A percentile compares a stretch with the other conserved stretches of the same genome.
Conservation (phyloP, 2,797 vertebrate genomes). For the Lemur catta region DNA sequence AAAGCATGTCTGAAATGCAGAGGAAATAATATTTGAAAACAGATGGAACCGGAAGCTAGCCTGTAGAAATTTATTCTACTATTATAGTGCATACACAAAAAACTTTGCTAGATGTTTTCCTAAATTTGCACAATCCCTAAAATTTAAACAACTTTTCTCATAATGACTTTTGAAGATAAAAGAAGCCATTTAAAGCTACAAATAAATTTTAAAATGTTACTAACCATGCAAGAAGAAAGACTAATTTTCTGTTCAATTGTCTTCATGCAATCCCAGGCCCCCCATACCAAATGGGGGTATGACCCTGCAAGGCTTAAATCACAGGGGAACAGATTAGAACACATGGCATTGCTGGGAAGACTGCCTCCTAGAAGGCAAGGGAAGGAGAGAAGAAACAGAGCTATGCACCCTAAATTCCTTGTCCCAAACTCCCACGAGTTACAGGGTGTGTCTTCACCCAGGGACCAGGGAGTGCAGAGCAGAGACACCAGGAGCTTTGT, state of each 20-base stretch:
- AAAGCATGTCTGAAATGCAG: not conserved
- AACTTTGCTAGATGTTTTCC: not conserved
- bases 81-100: not conserved
- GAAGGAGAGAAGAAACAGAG: not conserved
- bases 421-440: not conserved
- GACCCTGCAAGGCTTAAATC: not conserved
- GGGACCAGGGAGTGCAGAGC: fast-evolving
- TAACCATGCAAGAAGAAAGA: not conserved
- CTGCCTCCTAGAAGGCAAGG: not conserved
- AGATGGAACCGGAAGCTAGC: not conserved
- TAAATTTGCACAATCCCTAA: not conserved
- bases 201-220: not conserved
- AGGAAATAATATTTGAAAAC: too few relatives aligned
- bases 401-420: fast-evolving
- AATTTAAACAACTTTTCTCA: not conserved
- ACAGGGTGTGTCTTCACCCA: fast-evolving
- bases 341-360: fast-evolving
- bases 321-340: too few relatives aligned
- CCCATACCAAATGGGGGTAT: fast-evolving
- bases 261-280: not conserved
- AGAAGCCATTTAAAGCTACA: not conserved
- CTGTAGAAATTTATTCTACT: not conserved
- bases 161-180: not conserved
- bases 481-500: not conserved
- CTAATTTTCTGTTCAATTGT: not conserved